phyloP scores from a whole-genome alignment of 2,797 vertebrate genomes.

The Microctenopoma stevenorrisi region DNA sequence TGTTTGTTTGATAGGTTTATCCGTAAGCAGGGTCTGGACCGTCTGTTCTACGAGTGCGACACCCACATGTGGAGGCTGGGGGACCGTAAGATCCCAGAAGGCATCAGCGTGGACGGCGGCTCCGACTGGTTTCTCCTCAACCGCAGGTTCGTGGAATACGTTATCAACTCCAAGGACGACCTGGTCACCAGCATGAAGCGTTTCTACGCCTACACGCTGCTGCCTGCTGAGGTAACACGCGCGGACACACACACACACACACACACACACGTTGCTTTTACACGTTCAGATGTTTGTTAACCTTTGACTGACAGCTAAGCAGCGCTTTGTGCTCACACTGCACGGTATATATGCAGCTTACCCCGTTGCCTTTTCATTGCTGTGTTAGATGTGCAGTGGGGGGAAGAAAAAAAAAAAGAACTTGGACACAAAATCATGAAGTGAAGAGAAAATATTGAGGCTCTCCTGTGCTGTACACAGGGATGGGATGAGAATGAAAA shows the following conservation, averaged over 20 bases:
- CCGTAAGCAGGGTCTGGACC: conserved; percentile 95
- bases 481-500: conserved; percentile 38
- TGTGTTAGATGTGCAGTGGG: conserved; percentile 7
- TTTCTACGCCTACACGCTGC: conserved; percentile 95
- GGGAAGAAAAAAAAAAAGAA: conserved; percentile 8
- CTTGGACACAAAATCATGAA: conserved; percentile 23
- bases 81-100: conserved; percentile 95
- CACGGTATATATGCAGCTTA: conserved; percentile 17
- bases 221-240: conserved; percentile 91
- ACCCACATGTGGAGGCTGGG: conserved; percentile 99
- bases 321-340: conserved; percentile 25
- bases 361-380: conserved; percentile 16
- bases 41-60: conserved; percentile 96
- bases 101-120: conserved; percentile 93
- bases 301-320: conserved; percentile 36
- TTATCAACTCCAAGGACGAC: conserved; percentile 92
- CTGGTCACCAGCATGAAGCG: conserved; percentile 96
- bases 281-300: conserved; percentile 19
- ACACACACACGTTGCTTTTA: conserved; percentile 14
- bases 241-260: conserved; percentile 24
- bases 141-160: conserved; percentile 94
- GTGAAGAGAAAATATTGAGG: conserved; percentile 35
- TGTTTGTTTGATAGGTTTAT: conserved; percentile 87
- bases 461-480: conserved; percentile 30
- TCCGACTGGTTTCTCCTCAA: conserved; percentile 99